Evolutionary conservation across 92 coral and sea anemone genomes (phyloP), one percentile per base, ranked within the genome.

Genomic region (Palythoa caribaeorum): DNA sequence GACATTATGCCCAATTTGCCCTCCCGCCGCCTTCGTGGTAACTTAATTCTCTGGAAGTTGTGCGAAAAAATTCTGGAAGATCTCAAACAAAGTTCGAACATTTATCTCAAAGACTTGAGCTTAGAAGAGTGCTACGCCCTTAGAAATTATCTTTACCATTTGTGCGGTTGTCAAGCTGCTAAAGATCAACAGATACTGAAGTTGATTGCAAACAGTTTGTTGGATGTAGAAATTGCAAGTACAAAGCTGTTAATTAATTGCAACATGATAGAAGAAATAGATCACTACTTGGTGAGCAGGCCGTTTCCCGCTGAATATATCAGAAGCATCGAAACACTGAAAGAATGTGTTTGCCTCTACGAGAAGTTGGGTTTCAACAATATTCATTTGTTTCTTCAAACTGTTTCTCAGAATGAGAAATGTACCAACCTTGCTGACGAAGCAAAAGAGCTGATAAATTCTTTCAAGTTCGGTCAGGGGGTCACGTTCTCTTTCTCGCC

Each of bases 141-240:
- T 37, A 44, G 85, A 60, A 80, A 80, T 40, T 80, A 13, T 6
- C 85, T 80, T 39, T 65, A 65, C 63, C 85, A 80, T 65, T 50
- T 80, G 4, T 44, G 59, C 36, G 85, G 40, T 5, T 17, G 13
- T 80, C 75, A 21, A 48, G 19, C 44, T 6, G 9, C 50, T 63
- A 4, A 44, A 16, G 53, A 39, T 37, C 40, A 17, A 60, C 52
- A 78, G 68, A 3, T 54, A 8, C 15, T 52, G 7, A 28, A 80
- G 12, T 10, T 47, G 39, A 62, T 80, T 62, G 40, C 44, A 21
- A 80, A 20, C 0, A 44, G 8, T 71, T n/a, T 80, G 19, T n/a
- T 66, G 73, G 85, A 80, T 47, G 39, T 80, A 66, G 85, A 63
- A 65, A 80, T 44, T 38, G 20, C 75, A 14, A 15, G 74, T 9